Base-by-base conservation (phyloP, 2,888 invertebrate species). In the Sisyra nigra region DNA sequence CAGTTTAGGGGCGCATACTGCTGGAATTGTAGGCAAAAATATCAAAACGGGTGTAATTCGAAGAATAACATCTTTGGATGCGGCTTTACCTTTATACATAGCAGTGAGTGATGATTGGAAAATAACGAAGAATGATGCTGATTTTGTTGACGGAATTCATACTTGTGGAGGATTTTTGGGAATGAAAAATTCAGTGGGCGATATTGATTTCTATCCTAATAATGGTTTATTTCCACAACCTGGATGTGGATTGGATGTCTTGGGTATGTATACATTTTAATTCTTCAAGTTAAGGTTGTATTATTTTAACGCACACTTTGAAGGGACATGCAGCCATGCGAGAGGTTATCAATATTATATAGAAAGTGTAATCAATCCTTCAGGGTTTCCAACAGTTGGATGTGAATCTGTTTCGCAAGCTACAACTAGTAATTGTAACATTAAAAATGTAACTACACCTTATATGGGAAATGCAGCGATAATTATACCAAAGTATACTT, bases 161-260 rank as follows among this genome's bases (percentile, higher is more conserved):
- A 64, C 60, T 10, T 58, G 57, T 37, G 57, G 58, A 6, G 63
- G 62, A 2, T 59, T 58, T 4, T 49, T 59, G 17, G 61, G 62
- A 1, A 60, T 63, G 43, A 48, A 54, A 2, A 49, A 54, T 29
- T 53, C 62, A 1, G 49, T 63, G 8, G 65, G 64, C 2, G 58
- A 64, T 44, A 57, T 48, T 1, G 65, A 65, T 49, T 65, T 63
- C 51, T 64, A 60, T 49, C 63, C 64, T 0, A 65, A 65, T 44
- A 60, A 61, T 2, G 65, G 64, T 9, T 52, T 51, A 6, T 56
- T 57, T 29, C 51, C 53, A 7, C 66, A 66, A 46, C 63, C 64
- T 2, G 61, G 61, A 30, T 61, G 61, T 43, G 51, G 58, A 3
- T 43, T 54, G 8, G 45, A 57, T 32, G 3, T 41, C 10, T 31